Percentiles rank a stretch among this genome's conserved stretches.
These are phyloP conservation scores for Molossus alvarezi DNA, from an alignment of 2,797 vertebrate genomes.

Conservation along the genomic window DNA sequence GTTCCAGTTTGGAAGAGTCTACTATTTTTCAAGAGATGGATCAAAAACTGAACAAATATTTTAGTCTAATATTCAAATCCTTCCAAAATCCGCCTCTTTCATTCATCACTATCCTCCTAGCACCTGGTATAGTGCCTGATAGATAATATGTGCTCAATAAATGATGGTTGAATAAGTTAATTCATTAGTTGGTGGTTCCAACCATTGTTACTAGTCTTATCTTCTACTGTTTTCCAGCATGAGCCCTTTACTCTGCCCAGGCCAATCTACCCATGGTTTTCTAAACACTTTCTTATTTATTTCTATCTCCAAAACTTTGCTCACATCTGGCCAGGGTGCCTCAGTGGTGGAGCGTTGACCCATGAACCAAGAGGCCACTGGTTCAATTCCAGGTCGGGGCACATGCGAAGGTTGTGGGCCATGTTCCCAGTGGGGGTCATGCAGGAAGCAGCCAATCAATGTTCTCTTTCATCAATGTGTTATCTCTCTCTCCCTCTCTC, in stretches of 20 bases:
- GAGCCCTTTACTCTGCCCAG: background rate
- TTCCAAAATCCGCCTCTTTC: background rate
- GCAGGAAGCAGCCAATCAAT: too few relatives aligned
- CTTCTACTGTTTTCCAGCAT: background rate
- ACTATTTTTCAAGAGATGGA: conserved; percentile 39
- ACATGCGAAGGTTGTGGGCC: too few relatives aligned
- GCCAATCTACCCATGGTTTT: background rate
- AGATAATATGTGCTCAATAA: conserved; percentile 39
- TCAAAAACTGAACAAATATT: conserved; percentile 13
- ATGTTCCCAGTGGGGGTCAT: too few relatives aligned
- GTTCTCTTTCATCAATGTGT: too few relatives aligned
- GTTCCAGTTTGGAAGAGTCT: background rate
- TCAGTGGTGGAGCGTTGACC: too few relatives aligned
- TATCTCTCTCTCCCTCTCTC: too few relatives aligned
- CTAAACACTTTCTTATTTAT: background rate
- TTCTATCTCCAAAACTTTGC: background rate
- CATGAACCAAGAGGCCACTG: too few relatives aligned
- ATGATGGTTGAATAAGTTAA: background rate
- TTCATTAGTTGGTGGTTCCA: conserved; percentile 17
- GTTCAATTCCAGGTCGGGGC: too few relatives aligned
- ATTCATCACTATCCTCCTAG: background rate
- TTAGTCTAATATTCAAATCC: conserved; percentile 27
- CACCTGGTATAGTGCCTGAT: background rate
- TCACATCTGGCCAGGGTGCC: background rate
- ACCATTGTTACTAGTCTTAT: conserved; percentile 47